A percentile compares a stretch with the other conserved stretches of the same genome.
phyloP scores from a whole-genome alignment of 1,140 invertebrate species.

The Drosophila tropicalis region DNA sequence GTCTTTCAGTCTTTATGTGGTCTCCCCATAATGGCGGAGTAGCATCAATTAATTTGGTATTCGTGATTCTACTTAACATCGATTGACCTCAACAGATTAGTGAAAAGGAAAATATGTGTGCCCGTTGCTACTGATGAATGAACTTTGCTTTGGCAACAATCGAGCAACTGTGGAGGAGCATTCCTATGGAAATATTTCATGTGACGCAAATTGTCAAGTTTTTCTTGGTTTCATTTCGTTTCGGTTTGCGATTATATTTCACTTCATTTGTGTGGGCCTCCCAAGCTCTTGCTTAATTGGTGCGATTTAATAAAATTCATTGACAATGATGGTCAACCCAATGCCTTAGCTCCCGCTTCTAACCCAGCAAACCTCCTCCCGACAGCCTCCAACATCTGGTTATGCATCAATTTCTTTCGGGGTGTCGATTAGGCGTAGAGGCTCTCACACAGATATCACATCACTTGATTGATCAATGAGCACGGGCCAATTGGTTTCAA shows the following conservation, averaged over 20 bases:
- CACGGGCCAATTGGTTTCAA: constrained; percentile 65
- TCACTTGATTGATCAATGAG: constrained; percentile 82
- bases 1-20: neutral
- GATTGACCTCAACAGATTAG: constrained; percentile 83
- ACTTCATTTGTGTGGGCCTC: constrained; percentile 54
- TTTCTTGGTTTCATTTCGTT: constrained; percentile 47
- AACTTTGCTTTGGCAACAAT: constrained; percentile 54
- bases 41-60: constrained; percentile 83
- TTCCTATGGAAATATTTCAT: constrained; percentile 10
- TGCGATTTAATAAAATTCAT: constrained; percentile 83
- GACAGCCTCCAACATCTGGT: neutral
- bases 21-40: constrained; percentile 35
- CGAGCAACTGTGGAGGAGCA: neutral
- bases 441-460: constrained; percentile 55
- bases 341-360: neutral
- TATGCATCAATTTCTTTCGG: constrained; percentile 46
- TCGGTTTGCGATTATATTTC: constrained; percentile 47
- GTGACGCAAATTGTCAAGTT: constrained; percentile 79
- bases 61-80: constrained; percentile 84
- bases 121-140: constrained; percentile 42
- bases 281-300: constrained; percentile 68
- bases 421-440: constrained; percentile 70
- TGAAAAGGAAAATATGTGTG: constrained; percentile 35
- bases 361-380: neutral
- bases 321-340: constrained; percentile 59